A percentile compares a stretch with the other conserved stretches of the same genome.
These are phyloP conservation scores for Xestia sexstrigata DNA, from an alignment of 2,888 invertebrate genomes.

Conservation along the genomic window DNA sequence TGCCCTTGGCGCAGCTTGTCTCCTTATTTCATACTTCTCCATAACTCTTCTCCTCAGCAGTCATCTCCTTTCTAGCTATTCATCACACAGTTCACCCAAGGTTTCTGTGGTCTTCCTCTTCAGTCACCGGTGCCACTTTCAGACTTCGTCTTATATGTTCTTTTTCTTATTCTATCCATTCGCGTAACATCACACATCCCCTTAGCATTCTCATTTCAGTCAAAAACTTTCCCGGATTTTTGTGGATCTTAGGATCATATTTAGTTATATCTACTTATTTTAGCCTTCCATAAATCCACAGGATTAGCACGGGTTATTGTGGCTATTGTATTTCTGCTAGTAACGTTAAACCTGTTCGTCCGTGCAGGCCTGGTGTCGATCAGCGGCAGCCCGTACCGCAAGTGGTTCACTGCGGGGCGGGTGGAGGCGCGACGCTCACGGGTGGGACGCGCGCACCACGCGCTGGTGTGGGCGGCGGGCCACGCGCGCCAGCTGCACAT, in stretches of 20 bases:
- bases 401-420: slow-evolving; percentile 95
- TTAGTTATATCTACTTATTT: not conserved
- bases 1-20: not conserved
- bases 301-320: not conserved
- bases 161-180: not conserved
- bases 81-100: not conserved
- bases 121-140: not conserved
- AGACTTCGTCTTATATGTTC: not conserved
- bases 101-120: not conserved
- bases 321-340: not conserved
- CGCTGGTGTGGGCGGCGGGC: slow-evolving; percentile 94
- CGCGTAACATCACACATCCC: not conserved
- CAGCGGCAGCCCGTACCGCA: slow-evolving; percentile 96
- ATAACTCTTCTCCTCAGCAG: not conserved
- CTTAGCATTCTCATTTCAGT: not conserved
- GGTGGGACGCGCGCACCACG: slow-evolving; percentile 92
- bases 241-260: not conserved
- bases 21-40: not conserved
- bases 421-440: slow-evolving; percentile 96
- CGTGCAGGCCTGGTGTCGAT: slow-evolving; percentile 93
- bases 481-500: slow-evolving; percentile 94
- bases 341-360: no score
- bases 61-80: not conserved
- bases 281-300: not conserved
- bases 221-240: not conserved